Conservation (phyloP, 1,140 invertebrate species). For the Pseudomyrmex dendroicus region DNA sequence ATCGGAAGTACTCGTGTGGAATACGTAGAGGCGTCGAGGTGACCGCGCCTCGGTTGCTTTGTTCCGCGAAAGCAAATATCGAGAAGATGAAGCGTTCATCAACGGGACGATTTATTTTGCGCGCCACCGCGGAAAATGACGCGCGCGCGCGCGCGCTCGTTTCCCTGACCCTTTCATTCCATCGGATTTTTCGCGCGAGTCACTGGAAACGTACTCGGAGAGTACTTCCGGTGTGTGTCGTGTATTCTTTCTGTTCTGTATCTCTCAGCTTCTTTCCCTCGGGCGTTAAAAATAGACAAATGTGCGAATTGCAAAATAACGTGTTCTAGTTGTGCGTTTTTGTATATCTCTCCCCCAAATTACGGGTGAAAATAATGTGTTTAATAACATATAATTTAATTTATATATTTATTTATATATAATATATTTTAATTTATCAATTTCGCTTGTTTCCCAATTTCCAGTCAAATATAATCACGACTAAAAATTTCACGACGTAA, state of each 20-base stretch:
- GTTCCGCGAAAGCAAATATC: slow-evolving; percentile 33
- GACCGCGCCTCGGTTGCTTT: slow-evolving; percentile 30
- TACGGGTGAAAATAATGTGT: too few relatives aligned
- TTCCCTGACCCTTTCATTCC: slow-evolving; percentile 34
- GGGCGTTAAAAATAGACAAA: too few relatives aligned
- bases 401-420: too few relatives aligned
- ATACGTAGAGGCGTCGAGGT: slow-evolving; percentile 12
- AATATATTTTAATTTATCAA: not conserved
- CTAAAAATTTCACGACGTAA: not conserved
- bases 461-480: not conserved
- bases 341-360: too few relatives aligned
- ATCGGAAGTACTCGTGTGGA: slow-evolving; percentile 39
- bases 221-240: slow-evolving; percentile 6
- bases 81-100: slow-evolving; percentile 50
- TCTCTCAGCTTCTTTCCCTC: too few relatives aligned
- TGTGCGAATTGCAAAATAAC: too few relatives aligned
- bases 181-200: slow-evolving; percentile 23
- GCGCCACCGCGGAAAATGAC: slow-evolving; percentile 46
- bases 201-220: slow-evolving; percentile 38
- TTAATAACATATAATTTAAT: too few relatives aligned
- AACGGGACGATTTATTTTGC: slow-evolving; percentile 52
- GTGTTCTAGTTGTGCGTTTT: too few relatives aligned
- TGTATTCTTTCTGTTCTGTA: slow-evolving; percentile 20
- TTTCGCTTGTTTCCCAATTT: not conserved
- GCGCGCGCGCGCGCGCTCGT: slow-evolving; percentile 24